Base-by-base conservation (phyloP, 2,113 vertebrate species). In the Eidolon helvum region DNA sequence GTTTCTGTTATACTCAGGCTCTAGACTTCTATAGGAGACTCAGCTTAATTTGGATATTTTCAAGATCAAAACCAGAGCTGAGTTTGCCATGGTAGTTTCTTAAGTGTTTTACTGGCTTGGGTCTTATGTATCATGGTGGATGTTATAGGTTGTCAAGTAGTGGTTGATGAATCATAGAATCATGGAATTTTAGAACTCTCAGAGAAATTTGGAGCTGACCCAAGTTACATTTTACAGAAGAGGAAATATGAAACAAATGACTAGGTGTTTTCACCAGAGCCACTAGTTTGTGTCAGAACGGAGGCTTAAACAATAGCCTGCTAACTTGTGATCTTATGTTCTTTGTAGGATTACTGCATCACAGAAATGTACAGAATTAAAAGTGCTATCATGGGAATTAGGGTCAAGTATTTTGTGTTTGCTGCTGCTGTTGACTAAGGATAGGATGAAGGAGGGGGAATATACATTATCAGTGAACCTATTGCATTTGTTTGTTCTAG, bases 181-280 rank as follows among this genome's bases (percentile, higher is more conserved):
- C 33, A 65, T 30, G 45, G 40, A 91, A 40, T 68, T 96, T 89
- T 82, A 83, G 43, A 94, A 74, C 33, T 79, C 11, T 50, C 43
- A 66, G 68, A 55, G 57, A 92, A 66, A 69, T 77, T 63, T n/a
- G 78, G 40, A 87, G 69, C 15, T 88, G 48, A 88, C 61, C 50
- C 80, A 87, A 59, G 50, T 77, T 89, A 61, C 6, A 74, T 82
- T 86, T 91, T 65, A 86, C 14, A 83, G 40, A 59, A 82, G 61
- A 72, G n/a, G 57, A 91, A 72, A 57, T 78, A n/a, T 30, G 84
- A 90, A 94, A 45, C 30, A 80, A 95, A 90, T 77, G n/a, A 71
- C 30, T 72, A 79, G 33, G 10, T 96, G 79, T 19, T 85, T 91
- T 94, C 26, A 53, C 6, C 80, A 80, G 24, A 75, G 11, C 59